Base-by-base conservation (phyloP, 2,113 vertebrate species). In the Otocyon megalotis region DNA sequence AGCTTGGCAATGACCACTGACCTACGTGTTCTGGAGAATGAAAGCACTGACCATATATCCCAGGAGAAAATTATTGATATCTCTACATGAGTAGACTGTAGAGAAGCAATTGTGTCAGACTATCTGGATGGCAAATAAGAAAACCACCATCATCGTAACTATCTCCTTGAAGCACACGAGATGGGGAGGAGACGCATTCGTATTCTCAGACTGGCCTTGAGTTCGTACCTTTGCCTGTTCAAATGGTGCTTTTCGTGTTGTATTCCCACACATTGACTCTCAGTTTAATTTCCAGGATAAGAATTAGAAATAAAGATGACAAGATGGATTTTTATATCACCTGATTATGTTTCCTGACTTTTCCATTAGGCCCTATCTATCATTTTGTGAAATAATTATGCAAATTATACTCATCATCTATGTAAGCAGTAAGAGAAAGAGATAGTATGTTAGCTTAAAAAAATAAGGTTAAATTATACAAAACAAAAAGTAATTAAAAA, bases 381-480 rank as follows among this genome's bases (percentile, higher is more conserved):
- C 30, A 6, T 30, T 67, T n/a, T 81, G 16, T 82, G 12, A 85
- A 83, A 95, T 74, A 77, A 56, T 65, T 26, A 72, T 4, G 16
- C 30, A 20, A 77, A 43, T 14, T 74, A 12, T 5, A 81, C 32
- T 48, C 32, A 90, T 71, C 83, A 93, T 76, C 86, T 93, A 20
- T 19, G 50, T 86, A 26, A 93, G 50, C 69, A 58, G 8, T 60
- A 37, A 71, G 35, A 94, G 13, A 56, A 87, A 74, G 84, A 85
- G 60, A 81, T 2, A 62, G 50, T 48, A 54, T 26, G 8, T 74
- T 72, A 89, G 62, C 43, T 77, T 92, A 50, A n/a, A 37, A 37
- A 89, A 58, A 71, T 15, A 74, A 72, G 15, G 79, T 97, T 95
- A 97, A 97, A 80, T 72, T 81, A 94, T 74, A 77, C 62, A 76